phyloP scores from a whole-genome alignment of 2,113 vertebrate species.

The Terrapene triunguis region DNA sequence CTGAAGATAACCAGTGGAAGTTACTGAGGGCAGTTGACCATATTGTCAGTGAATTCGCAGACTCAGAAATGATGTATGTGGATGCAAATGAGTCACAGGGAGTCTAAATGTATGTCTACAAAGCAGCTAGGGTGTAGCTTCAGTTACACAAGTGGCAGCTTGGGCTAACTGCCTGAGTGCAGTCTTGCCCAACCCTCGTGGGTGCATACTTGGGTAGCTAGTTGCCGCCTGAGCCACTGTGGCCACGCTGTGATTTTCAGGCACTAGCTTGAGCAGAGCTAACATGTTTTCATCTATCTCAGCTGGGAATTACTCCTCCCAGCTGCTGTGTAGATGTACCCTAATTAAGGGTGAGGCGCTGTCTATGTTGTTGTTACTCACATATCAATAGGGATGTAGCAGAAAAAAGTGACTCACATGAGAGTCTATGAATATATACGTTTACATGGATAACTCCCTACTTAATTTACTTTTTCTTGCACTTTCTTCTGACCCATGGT shows the following conservation, averaged over 20 bases:
- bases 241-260: not conserved
- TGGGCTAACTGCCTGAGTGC: no score
- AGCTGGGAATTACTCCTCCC: not conserved
- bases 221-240: not conserved
- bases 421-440: not conserved
- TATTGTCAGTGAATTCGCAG: not conserved
- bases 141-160: no score
- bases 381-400: not conserved
- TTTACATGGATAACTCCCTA: not conserved
- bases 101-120: not conserved
- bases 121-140: not conserved
- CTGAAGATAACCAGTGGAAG: not conserved
- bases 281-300: no score
- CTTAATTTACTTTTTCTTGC: not conserved
- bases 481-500: not conserved
- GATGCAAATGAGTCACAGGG: not conserved
- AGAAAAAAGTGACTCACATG: not conserved
- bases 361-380: not conserved
- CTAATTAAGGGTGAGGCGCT: not conserved
- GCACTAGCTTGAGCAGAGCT: not conserved
- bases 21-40: not conserved
- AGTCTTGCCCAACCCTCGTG: not conserved
- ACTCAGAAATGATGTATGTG: not conserved
- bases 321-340: not conserved
- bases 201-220: not conserved